These are phyloP conservation scores for Hippoglossus stenolepis DNA, from an alignment of 2,113 vertebrate genomes.

Conservation along the genomic window DNA sequence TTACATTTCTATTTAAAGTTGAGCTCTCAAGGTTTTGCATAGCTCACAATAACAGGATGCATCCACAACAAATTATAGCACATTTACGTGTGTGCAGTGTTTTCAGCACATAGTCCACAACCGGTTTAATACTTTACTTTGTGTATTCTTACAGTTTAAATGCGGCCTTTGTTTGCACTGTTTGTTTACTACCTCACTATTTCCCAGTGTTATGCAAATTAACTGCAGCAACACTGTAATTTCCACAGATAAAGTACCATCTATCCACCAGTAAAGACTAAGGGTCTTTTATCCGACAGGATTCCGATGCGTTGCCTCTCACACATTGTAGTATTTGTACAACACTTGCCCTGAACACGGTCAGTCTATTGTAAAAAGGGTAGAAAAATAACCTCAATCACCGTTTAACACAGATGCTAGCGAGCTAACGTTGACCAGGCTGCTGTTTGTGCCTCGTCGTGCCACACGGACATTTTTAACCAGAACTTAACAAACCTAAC, in stretches of 20 bases:
- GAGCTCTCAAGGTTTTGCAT: too few relatives aligned
- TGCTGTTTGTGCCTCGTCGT: not conserved
- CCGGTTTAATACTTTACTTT: too few relatives aligned
- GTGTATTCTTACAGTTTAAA: not conserved
- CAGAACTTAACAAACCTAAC: not conserved
- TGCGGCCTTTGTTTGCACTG: not conserved
- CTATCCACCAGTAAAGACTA: not conserved
- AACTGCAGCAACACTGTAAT: not conserved
- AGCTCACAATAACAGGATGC: too few relatives aligned
- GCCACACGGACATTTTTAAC: not conserved
- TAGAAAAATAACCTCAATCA: not conserved
- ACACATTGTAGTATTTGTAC: not conserved
- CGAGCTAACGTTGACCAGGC: slow-evolving; percentile 35
- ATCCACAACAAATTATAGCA: not conserved
- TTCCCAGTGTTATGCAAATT: not conserved
- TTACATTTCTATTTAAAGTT: too few relatives aligned
- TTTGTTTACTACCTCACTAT: not conserved
- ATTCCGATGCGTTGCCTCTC: not conserved
- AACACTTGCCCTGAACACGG: not conserved
- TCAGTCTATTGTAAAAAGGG: not conserved
- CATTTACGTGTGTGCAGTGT: not conserved
- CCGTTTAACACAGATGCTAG: slow-evolving; percentile 44
- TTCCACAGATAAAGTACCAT: not conserved
- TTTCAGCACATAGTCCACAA: not conserved
- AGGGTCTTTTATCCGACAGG: not conserved